These are phyloP conservation scores for Aphidius gifuensis DNA, from an alignment of 1,140 invertebrate species.

Conservation along the genomic window DNA sequence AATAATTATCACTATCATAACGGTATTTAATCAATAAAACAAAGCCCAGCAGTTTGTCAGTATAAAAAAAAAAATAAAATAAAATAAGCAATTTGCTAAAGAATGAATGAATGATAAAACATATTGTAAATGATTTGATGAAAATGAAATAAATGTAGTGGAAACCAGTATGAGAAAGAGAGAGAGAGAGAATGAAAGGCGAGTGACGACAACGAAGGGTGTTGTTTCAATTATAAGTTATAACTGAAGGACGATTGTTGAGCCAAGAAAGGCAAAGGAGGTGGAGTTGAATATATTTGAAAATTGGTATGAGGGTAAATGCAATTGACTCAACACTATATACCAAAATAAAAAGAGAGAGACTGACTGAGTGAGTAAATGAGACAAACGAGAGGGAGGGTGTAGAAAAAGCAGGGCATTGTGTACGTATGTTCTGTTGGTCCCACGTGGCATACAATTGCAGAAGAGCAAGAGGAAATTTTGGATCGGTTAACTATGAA, in stretches of 20 bases:
- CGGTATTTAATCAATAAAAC: not conserved
- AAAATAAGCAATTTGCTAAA: not conserved
- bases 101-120: too few relatives aligned
- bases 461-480: too few relatives aligned
- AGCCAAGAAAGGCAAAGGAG: not conserved
- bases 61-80: not conserved
- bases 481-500: too few relatives aligned
- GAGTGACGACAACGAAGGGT: constrained; percentile 23
- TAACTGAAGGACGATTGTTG: constrained; percentile 21
- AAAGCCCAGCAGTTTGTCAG: not conserved
- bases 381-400: constrained; percentile 25
- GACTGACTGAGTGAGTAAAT: too few relatives aligned
- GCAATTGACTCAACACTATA: constrained; percentile 34
- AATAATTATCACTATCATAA: not conserved
- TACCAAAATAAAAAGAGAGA: too few relatives aligned
- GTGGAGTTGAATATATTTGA: constrained; percentile 29
- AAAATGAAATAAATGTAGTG: too few relatives aligned
- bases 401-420: too few relatives aligned
- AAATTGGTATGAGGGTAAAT: constrained; percentile 27
- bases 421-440: too few relatives aligned
- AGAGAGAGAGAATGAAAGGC: constrained; percentile 13
- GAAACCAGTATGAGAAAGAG: not conserved
- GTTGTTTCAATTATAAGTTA: constrained; percentile 36
- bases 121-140: too few relatives aligned
- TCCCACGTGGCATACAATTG: too few relatives aligned